Percentiles rank a stretch among this genome's conserved stretches.
Conservation (phyloP, 2,888 invertebrate genomes). For the Lagria hirta region DNA sequence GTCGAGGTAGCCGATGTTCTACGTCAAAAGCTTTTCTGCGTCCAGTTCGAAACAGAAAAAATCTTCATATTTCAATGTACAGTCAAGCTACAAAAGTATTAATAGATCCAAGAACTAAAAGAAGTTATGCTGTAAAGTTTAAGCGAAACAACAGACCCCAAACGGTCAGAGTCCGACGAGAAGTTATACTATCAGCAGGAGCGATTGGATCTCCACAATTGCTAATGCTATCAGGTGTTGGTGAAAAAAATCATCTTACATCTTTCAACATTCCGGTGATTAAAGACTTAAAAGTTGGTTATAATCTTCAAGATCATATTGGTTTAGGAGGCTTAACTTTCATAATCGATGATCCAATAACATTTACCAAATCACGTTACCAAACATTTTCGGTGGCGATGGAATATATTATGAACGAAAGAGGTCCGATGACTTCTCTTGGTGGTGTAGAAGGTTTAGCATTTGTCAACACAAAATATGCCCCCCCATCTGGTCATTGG, state of each 20-base stretch:
- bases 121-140: conserved; percentile 77
- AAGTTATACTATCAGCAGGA: conserved; percentile 84
- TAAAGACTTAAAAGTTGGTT: conserved; percentile 75
- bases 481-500: conserved; percentile 74
- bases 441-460: conserved; percentile 86
- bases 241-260: conserved; percentile 73
- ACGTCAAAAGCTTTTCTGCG: conserved; percentile 86
- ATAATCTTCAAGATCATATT: conserved; percentile 86
- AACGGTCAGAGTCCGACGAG: conserved; percentile 71
- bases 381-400: conserved; percentile 75
- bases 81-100: conserved; percentile 72
- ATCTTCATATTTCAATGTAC: conserved; percentile 77
- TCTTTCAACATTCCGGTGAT: conserved; percentile 73
- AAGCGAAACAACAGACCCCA: conserved; percentile 65
- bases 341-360: conserved; percentile 76
- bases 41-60: conserved; percentile 74
- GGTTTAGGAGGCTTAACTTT: conserved; percentile 84
- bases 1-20: conserved; percentile 82
- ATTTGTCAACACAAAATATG: conserved; percentile 84
- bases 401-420: conserved; percentile 79
- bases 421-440: conserved; percentile 78
- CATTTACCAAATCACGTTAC: conserved; percentile 75
- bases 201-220: conserved; percentile 87
- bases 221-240: conserved; percentile 88
- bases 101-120: conserved; percentile 66